Evolutionary conservation across 2,113 vertebrate species (phyloP).

Genomic region (Platichthys stellatus): DNA sequence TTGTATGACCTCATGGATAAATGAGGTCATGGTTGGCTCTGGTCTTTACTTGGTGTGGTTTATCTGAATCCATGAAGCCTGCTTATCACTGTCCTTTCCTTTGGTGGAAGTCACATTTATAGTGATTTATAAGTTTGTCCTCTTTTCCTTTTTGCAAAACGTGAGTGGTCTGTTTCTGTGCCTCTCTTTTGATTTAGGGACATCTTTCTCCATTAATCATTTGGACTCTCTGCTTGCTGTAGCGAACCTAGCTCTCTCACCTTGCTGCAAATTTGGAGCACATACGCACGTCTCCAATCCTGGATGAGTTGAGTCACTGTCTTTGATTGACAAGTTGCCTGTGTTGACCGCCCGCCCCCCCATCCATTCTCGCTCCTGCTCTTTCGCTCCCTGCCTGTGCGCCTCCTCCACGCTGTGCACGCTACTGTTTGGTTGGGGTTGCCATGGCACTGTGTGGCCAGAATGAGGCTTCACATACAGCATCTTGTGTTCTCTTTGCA

Average conservation of each 20-base stretch:
- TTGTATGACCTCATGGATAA: slow-evolving; percentile 67
- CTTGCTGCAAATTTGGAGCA: slow-evolving; percentile 29
- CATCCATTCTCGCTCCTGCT: slow-evolving; percentile 34
- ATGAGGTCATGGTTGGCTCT: slow-evolving; percentile 47
- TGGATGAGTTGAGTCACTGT: slow-evolving; percentile 47
- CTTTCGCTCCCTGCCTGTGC: slow-evolving; percentile 57
- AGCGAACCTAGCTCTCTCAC: slow-evolving; percentile 14
- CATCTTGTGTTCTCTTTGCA: slow-evolving; percentile 96
- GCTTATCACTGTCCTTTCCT: slow-evolving; percentile 40
- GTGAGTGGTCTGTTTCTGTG: neutral
- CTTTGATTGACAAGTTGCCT: slow-evolving; percentile 52
- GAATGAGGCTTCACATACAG: slow-evolving; percentile 87
- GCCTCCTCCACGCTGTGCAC: slow-evolving; percentile 57
- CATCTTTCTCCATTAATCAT: neutral
- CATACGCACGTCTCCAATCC: slow-evolving; percentile 10
- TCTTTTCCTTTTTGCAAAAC: neutral
- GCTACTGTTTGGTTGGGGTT: slow-evolving; percentile 80
- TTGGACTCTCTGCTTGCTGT: slow-evolving; percentile 21
- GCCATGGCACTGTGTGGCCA: slow-evolving; percentile 79
- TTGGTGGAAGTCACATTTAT: slow-evolving; percentile 15
- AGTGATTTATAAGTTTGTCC: neutral
- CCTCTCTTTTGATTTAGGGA: neutral
- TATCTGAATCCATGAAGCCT: slow-evolving; percentile 28
- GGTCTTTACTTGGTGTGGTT: slow-evolving; percentile 29
- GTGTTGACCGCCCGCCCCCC: slow-evolving; percentile 21